Evolutionary conservation across 2,113 vertebrate species (phyloP).

Genomic region (Connochaetes taurinus): DNA sequence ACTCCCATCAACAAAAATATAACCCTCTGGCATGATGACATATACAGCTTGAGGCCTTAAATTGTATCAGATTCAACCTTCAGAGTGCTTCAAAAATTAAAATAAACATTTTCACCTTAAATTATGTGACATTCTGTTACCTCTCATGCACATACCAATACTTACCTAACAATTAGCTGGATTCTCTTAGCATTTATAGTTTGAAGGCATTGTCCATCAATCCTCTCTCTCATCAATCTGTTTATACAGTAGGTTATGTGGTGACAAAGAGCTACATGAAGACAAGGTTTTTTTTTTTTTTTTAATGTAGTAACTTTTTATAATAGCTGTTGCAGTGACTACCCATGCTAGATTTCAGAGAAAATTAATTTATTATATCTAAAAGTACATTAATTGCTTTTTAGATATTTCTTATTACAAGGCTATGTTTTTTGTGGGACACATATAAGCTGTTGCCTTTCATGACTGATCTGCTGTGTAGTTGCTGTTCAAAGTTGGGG

Average conservation of each 20-base stretch:
- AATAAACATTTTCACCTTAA: constrained; percentile 70
- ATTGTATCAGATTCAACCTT: constrained; percentile 53
- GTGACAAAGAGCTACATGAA: constrained; percentile 54
- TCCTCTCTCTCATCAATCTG: constrained; percentile 64
- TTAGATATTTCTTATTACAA: constrained; percentile 64
- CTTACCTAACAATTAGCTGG: constrained; percentile 60
- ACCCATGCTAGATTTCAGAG: constrained; percentile 32
- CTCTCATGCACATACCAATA: constrained; percentile 52
- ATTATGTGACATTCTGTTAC: constrained; percentile 55
- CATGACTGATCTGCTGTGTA: constrained; percentile 4
- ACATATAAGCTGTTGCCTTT: constrained; percentile 32
- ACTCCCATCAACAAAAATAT: constrained; percentile 45
- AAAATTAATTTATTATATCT: constrained; percentile 62
- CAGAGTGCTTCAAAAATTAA: constrained; percentile 63
- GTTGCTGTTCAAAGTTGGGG: background rate
- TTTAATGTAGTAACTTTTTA: constrained; percentile 71
- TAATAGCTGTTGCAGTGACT: constrained; percentile 63
- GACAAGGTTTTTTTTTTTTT: constrained; percentile 36
- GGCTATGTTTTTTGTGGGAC: constrained; percentile 19
- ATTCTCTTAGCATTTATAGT: constrained; percentile 66
- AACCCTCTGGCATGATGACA: background rate
- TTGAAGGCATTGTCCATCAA: constrained; percentile 70
- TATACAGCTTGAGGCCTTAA: constrained; percentile 11
- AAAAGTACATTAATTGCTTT: constrained; percentile 73
- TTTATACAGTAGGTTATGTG: constrained; percentile 61